These are phyloP conservation scores for Spea hammondii DNA, from an alignment of 2,797 vertebrate genomes.

Conservation along the genomic window DNA sequence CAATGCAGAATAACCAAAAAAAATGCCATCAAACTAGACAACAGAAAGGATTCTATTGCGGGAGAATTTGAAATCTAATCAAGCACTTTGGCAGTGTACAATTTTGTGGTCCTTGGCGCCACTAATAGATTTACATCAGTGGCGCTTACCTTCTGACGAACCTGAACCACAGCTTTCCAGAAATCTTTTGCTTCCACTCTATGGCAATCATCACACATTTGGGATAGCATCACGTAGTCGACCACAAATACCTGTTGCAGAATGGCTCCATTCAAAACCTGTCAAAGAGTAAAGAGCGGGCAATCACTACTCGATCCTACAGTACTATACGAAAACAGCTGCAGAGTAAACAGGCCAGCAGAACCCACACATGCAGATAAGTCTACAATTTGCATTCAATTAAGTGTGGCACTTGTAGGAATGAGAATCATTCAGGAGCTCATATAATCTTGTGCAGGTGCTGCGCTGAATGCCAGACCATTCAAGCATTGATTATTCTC, in stretches of 20 bases:
- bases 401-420: neutral
- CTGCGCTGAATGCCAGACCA: neutral
- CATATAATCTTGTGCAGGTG: neutral
- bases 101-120: neutral
- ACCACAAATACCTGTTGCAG: slow-evolving; percentile 96
- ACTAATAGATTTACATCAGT: neutral
- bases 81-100: neutral
- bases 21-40: too few species aligned
- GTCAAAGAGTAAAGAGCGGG: neutral
- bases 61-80: too few species aligned
- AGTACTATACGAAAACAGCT: neutral
- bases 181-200: slow-evolving; percentile 97
- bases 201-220: slow-evolving; percentile 98
- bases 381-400: neutral
- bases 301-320: neutral
- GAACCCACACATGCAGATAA: neutral
- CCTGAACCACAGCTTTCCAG: slow-evolving; percentile 96
- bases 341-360: neutral
- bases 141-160: slow-evolving; percentile 86
- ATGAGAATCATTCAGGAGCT: neutral
- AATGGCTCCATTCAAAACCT: slow-evolving; percentile 96
- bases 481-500: neutral
- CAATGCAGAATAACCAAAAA: too few species aligned
- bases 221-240: slow-evolving; percentile 82
- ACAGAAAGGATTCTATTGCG: too few species aligned